Base-by-base conservation (phyloP, 92 coral and sea anemone genomes). In the Montipora capitata region DNA sequence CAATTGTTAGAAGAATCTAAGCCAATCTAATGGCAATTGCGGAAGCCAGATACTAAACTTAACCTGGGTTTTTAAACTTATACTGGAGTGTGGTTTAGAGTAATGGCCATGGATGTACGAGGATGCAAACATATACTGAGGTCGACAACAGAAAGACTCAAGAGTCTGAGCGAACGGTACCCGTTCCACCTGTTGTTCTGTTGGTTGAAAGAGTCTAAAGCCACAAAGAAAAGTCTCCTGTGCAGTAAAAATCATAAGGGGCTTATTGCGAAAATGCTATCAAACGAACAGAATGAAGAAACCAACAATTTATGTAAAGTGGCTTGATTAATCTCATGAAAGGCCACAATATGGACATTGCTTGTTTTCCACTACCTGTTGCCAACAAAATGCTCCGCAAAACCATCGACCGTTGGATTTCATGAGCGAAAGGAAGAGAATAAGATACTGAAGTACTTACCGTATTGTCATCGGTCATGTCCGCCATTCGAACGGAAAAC, bases 101-200 rank as follows among this genome's bases (percentile, higher is more conserved):
- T 27, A 27, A 27, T 27, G 35, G 35, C 35, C 35, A 2, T 27
- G 35, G 35, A 27, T 27, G 35, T 27, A 48, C 52, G 52, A 48
- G 52, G 52, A 48, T 48, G 35, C 35, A 27, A 48, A 48, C 10
- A 5, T 48, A 48, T 5, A 48, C 7, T 10, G 10, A 5, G 7
- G 7, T 5, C 7, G 52, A 48, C 52, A 48, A 10, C 7, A 48
- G 35, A 48, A 10, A 18, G 17, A 5, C 1, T 27, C 39, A 0
- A 20, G 52, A 18, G 4, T 73, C 40, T 45, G 40, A 2, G 7
- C 7, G 10, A 48, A 10, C 16, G 40, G n/a, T 42, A 81, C 85
- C 85, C 35, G 85, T 49, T 3, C 63, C 16, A 80, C 85, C 85
- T 80, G 85, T 15, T 80, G 52, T 5, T 48, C 10, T 48, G 6